Percentiles rank a stretch among this genome's conserved stretches.
Evolutionary conservation across 2,888 invertebrate genomes (phyloP).

Genomic region (Cryptus armator): DNA sequence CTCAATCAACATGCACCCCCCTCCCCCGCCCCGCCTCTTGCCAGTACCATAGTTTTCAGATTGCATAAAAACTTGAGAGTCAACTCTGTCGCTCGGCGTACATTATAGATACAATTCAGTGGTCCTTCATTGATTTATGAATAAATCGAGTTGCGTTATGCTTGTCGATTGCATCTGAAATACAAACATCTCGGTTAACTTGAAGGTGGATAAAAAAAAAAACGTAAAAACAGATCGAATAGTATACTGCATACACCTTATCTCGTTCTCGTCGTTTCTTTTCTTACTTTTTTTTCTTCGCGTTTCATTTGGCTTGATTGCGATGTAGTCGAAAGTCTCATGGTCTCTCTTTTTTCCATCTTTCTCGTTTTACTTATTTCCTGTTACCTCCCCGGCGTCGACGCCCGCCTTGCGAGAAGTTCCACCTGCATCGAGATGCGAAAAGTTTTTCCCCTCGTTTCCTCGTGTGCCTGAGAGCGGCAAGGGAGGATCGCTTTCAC

Average conservation of each 20-base stretch:
- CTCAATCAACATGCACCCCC: conserved; percentile 26
- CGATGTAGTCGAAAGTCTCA: background rate
- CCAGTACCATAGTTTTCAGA: conserved; percentile 50
- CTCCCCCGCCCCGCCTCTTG: conserved; percentile 34
- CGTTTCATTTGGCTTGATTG: conserved; percentile 6
- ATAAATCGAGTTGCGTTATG: background rate
- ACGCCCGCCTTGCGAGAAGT: conserved; percentile 20
- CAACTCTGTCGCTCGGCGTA: conserved; percentile 39
- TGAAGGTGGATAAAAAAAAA: too few relatives aligned
- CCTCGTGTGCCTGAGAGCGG: background rate
- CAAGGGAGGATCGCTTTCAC: conserved; percentile 3
- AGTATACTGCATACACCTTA: background rate
- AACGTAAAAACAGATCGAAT: background rate
- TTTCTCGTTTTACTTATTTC: conserved; percentile 24
- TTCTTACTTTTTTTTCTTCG: background rate
- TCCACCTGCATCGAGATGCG: conserved; percentile 8
- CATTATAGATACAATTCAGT: background rate
- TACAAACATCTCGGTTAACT: too few relatives aligned
- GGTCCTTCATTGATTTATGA: background rate
- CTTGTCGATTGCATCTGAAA: background rate
- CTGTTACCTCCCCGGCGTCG: conserved; percentile 7
- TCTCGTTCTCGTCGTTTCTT: conserved; percentile 4
- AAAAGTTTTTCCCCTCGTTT: conserved; percentile 18
- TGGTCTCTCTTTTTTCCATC: background rate
- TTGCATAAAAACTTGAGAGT: conserved; percentile 54